Evolutionary conservation across 2,113 vertebrate genomes (phyloP).

Genomic region (Aphyosemion australe): DNA sequence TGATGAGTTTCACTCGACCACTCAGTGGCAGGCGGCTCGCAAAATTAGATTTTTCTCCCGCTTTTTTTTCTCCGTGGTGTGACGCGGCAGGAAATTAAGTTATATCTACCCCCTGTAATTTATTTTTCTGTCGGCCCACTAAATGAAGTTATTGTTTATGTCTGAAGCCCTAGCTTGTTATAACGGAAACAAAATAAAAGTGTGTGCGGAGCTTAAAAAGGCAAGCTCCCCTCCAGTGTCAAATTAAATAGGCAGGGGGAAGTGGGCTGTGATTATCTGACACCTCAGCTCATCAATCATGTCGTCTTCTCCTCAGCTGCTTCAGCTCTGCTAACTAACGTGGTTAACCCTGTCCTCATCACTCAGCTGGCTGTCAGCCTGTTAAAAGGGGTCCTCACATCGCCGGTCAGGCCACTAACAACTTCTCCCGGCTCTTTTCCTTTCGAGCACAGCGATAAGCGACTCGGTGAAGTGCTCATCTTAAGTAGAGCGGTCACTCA

Average conservation of each 20-base stretch:
- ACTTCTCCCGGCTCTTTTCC: constrained; percentile 28
- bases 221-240: constrained; percentile 76
- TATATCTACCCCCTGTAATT: constrained; percentile 80
- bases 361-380: constrained; percentile 60
- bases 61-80: constrained; percentile 66
- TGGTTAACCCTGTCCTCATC: constrained; percentile 74
- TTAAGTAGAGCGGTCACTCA: constrained; percentile 8
- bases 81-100: constrained; percentile 83
- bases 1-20: constrained; percentile 80
- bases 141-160: constrained; percentile 85
- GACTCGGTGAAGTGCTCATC: constrained; percentile 14
- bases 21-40: constrained; percentile 63
- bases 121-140: constrained; percentile 79
- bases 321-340: constrained; percentile 72
- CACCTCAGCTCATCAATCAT: constrained; percentile 84
- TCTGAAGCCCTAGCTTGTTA: constrained; percentile 78
- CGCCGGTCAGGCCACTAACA: constrained; percentile 40
- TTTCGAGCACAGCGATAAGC: constrained; percentile 37
- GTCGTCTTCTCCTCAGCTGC: constrained; percentile 74
- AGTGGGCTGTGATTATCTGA: constrained; percentile 82
- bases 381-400: constrained; percentile 46
- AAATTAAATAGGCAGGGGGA: constrained; percentile 81
- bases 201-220: constrained; percentile 71
- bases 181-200: constrained; percentile 74
- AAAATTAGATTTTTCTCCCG: constrained; percentile 76